Percentiles rank a stretch among this genome's conserved stretches.
Evolutionary conservation across 2,113 vertebrate genomes (phyloP).

Genomic region (Morone saxatilis): DNA sequence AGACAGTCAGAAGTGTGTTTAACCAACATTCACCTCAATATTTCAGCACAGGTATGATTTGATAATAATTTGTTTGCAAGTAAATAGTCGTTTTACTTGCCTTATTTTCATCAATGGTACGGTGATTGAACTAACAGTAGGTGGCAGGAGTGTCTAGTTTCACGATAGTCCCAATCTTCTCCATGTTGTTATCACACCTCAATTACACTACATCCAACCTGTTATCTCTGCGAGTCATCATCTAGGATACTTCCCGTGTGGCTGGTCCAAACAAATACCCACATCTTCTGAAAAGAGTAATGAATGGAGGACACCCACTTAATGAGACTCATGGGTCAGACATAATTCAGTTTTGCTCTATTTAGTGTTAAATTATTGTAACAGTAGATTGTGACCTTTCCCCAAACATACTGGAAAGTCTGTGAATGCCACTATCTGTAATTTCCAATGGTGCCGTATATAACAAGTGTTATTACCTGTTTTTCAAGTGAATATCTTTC

Average conservation of each 20-base stretch:
- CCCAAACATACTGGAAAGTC: background rate
- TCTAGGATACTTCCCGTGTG: background rate
- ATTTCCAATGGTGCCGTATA: background rate
- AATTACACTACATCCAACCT: background rate
- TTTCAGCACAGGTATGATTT: background rate
- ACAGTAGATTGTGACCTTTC: too few species aligned
- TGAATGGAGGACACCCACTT: background rate
- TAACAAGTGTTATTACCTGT: background rate
- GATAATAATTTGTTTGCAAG: background rate
- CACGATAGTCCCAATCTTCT: background rate
- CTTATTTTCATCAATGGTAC: conserved; percentile 3
- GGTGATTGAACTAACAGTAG: conserved; percentile 67
- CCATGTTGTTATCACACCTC: conserved; percentile 19
- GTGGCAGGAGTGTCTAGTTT: conserved; percentile 70
- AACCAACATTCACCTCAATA: background rate
- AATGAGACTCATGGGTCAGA: background rate
- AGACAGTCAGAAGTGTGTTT: background rate
- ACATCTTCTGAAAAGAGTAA: background rate
- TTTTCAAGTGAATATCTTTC: background rate
- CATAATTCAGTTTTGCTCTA: background rate
- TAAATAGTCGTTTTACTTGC: background rate
- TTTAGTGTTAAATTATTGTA: background rate
- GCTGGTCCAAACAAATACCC: background rate
- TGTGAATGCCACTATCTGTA: too few species aligned
- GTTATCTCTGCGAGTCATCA: background rate